Base-by-base conservation (phyloP, 1,140 invertebrate species). In the Meteorus sp. region DNA sequence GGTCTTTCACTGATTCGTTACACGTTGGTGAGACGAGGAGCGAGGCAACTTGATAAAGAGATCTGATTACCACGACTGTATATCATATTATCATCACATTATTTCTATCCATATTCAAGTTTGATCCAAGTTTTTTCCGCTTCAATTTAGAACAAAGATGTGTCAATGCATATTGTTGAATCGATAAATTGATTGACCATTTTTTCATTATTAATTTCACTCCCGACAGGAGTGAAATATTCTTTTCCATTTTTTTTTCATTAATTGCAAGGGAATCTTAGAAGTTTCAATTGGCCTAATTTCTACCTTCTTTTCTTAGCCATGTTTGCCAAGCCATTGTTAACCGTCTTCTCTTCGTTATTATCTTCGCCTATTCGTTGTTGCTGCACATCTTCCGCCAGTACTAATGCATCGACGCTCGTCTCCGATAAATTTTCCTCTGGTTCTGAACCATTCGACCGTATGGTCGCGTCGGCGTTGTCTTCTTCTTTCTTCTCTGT, bases 1-100 rank as follows among this genome's bases (percentile, higher is more conserved):
- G 51, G 48, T 60, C 45, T 66, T 68, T 70, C 17, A 48, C 45
- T 76, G 72, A 76, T 72, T 74, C 71, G 70, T 70, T 73, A 72
- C 69, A 63, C 62, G 9, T 15, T 22, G 25, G 39, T n/a, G n/a
- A n/a, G n/a, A n/a, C n/a, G n/a, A n/a, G n/a, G n/a, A n/a, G n/a
- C n/a, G n/a, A n/a, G n/a, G n/a, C n/a, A n/a, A n/a, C 19, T 60
- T 4, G 44, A 37, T 22, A 55, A 41, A 17, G 17, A 23, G 17
- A 37, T 44, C 33, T 39, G 22, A 55, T 27, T 29, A 15, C 6
- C 17, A 13, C 33, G 11, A 33, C 52, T 48, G n/a, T n/a, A n/a
- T n/a, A n/a, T n/a, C n/a, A n/a, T n/a, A n/a, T n/a, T n/a, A n/a
- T n/a, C n/a, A n/a, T n/a, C n/a, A n/a, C n/a, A n/a, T n/a, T n/a